phyloP scores from a whole-genome alignment of 2,888 invertebrate genomes.

The Electrophaes corylata region DNA sequence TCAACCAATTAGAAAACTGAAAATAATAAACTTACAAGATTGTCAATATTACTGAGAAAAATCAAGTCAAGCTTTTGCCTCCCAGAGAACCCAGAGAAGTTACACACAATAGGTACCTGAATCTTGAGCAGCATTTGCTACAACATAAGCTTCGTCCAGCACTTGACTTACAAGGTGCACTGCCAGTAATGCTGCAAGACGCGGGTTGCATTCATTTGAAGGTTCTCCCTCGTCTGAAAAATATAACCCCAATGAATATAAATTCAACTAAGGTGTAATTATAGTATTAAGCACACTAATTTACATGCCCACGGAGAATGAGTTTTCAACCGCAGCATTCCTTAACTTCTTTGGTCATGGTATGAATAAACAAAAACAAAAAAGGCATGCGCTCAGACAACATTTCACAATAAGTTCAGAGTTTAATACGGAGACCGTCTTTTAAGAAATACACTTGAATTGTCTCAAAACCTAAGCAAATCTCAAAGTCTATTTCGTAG shows the following conservation, averaged over 20 bases:
- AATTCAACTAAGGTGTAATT: no score
- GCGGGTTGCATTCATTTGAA: conserved; percentile 44
- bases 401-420: no score
- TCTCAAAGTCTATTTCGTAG: background rate
- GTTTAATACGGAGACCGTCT: no score
- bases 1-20: background rate
- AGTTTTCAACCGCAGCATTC: no score
- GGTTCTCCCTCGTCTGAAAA: conserved; percentile 51
- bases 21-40: background rate
- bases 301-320: no score
- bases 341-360: no score
- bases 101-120: conserved; percentile 49
- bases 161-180: conserved; percentile 70
- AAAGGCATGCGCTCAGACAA: no score
- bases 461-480: background rate
- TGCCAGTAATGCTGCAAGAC: conserved; percentile 59
- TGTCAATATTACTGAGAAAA: background rate
- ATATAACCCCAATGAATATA: no score
- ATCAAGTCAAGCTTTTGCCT: background rate
- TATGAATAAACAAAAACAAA: no score
- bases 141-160: conserved; percentile 69
- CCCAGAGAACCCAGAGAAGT: no score
- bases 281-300: no score
- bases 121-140: conserved; percentile 63
- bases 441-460: no score